Conservation (phyloP, 2,113 vertebrate species). For the Eubucco bourcierii region DNA sequence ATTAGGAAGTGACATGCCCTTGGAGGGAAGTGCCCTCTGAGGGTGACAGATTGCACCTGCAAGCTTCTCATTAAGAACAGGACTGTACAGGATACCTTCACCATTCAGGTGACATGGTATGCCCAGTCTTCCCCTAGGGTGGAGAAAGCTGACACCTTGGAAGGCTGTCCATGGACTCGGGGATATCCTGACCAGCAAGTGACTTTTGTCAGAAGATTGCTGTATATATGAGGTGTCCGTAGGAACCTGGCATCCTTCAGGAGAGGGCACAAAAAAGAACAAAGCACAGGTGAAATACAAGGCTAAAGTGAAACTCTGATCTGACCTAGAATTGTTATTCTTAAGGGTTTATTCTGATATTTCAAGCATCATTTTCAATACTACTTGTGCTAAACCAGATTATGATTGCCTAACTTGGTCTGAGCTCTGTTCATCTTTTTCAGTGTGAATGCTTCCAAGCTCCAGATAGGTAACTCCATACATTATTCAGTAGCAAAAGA, state of each 20-base stretch:
- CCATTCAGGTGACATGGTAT: rapidly evolving
- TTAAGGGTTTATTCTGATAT: not conserved
- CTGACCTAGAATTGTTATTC: not conserved
- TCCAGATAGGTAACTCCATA: not conserved
- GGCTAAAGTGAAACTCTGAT: not conserved
- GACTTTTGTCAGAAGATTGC: not conserved
- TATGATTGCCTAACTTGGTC: not conserved
- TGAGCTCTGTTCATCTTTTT: not conserved
- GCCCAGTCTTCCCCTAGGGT: not conserved
- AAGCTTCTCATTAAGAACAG: not conserved
- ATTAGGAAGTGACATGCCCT: not conserved
- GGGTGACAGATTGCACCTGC: not conserved
- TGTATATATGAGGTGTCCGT: rapidly evolving
- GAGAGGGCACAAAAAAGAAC: not conserved
- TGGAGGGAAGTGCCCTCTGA: not conserved
- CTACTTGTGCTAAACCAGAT: not conserved
- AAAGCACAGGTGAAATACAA: not conserved
- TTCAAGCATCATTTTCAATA: not conserved
- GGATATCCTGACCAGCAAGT: rapidly evolving
- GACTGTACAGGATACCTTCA: not conserved
- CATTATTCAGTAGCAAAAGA: not conserved
- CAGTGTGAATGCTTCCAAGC: not conserved
- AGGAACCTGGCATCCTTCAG: not conserved
- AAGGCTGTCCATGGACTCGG: not conserved
- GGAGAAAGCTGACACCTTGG: not conserved